Evolutionary conservation across 2,888 invertebrate genomes (phyloP).

Genomic region (Xestia c-nigrum): DNA sequence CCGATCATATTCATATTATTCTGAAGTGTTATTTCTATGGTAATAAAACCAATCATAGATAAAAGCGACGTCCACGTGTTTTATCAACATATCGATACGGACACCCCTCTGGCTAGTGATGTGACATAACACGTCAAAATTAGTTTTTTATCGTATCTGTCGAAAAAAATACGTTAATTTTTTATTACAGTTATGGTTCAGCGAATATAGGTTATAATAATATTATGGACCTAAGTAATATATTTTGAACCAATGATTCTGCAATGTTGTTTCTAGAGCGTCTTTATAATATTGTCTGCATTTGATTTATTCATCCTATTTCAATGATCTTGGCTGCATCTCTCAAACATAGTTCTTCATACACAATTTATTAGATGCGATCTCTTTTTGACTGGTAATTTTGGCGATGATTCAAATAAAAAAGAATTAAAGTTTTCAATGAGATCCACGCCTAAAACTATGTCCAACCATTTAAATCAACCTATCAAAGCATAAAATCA

Average conservation of each 20-base stretch:
- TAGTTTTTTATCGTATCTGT: slow-evolving; percentile 30
- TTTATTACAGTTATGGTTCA: slow-evolving; percentile 8
- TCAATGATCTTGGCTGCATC: background rate
- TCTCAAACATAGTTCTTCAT: background rate
- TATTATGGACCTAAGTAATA: background rate
- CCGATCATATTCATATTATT: slow-evolving; percentile 20
- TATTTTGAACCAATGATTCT: background rate
- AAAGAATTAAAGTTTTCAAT: background rate
- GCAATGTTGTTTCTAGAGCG: background rate
- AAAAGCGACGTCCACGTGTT: slow-evolving; percentile 28
- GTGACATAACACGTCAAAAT: slow-evolving; percentile 44
- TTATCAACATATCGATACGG: slow-evolving; percentile 30
- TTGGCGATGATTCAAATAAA: background rate
- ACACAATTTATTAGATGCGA: background rate
- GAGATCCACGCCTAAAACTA: background rate
- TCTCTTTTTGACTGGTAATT: background rate
- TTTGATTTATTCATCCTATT: background rate
- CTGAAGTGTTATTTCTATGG: slow-evolving; percentile 16
- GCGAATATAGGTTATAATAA: background rate
- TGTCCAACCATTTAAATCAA: background rate
- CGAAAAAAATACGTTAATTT: slow-evolving; percentile 34
- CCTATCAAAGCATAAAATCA: slow-evolving; percentile 29
- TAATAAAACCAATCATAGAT: slow-evolving; percentile 23
- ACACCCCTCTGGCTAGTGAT: slow-evolving; percentile 33
- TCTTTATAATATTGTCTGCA: background rate